These are phyloP conservation scores for Oscheius myriophilus DNA, from an alignment of 2,888 invertebrate genomes.

Conservation along the genomic window DNA sequence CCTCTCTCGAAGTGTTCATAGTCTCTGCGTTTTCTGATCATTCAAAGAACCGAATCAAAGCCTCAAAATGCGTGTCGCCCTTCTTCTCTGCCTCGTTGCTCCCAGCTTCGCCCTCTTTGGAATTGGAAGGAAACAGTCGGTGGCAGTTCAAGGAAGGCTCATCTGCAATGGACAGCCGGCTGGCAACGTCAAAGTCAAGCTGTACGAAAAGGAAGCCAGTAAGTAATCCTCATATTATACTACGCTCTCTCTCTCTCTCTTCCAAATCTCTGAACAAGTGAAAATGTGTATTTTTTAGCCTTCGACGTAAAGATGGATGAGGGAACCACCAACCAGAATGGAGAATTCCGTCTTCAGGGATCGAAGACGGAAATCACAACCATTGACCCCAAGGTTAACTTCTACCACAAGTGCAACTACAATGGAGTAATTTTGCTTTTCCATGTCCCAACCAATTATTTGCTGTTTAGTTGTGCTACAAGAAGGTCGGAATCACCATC, in stretches of 20 bases:
- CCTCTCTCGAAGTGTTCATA: too few relatives aligned
- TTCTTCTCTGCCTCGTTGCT: slow-evolving; percentile 24
- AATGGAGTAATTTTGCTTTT: slow-evolving; percentile 21
- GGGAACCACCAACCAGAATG: slow-evolving; percentile 39
- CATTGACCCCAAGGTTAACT: slow-evolving; percentile 40
- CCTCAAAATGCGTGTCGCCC: neutral
- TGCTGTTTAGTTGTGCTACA: slow-evolving; percentile 52
- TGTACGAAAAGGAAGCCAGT: slow-evolving; percentile 54
- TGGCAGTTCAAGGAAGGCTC: slow-evolving; percentile 49
- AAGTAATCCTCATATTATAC: slow-evolving; percentile 8
- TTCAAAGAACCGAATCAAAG: too few relatives aligned
- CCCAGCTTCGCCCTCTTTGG: slow-evolving; percentile 39
- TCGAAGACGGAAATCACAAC: slow-evolving; percentile 45
- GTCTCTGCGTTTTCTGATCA: too few relatives aligned
- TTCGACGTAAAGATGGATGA: slow-evolving; percentile 41
- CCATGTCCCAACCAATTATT: neutral
- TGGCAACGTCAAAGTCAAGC: slow-evolving; percentile 47
- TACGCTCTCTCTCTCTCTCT: neutral
- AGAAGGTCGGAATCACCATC: slow-evolving; percentile 60
- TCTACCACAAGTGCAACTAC: slow-evolving; percentile 38
- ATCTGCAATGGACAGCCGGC: slow-evolving; percentile 54
- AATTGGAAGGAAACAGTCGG: slow-evolving; percentile 50
- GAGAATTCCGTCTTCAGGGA: slow-evolving; percentile 43
- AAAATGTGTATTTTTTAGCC: slow-evolving; percentile 26
- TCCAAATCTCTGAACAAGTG: neutral